Percentiles rank a stretch among this genome's conserved stretches.
Evolutionary conservation across 2,797 vertebrate genomes (phyloP).

Genomic region (Bradypus variegatus): DNA sequence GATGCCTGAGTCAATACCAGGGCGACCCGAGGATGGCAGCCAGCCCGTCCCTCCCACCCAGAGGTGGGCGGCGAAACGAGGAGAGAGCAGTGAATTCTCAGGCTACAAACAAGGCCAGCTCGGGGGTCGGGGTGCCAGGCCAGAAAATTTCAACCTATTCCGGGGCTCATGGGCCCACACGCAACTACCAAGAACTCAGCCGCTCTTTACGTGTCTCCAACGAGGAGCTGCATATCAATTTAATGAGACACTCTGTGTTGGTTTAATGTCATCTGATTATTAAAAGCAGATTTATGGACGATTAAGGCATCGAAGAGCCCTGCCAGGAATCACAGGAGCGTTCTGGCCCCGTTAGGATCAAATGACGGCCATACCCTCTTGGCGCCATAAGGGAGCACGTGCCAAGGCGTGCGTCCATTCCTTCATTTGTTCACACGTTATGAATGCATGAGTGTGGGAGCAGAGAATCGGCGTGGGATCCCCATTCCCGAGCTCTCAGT

Average conservation of each 20-base stretch:
- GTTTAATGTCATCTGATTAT: conserved; percentile 14
- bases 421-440: accelerated
- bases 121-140: background rate
- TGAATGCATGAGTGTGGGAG: accelerated
- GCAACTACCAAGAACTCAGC: background rate
- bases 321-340: accelerated
- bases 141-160: background rate
- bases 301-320: background rate
- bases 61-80: conserved; percentile 43
- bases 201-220: background rate
- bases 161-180: accelerated
- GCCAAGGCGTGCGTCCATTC: accelerated
- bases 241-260: conserved; percentile 24
- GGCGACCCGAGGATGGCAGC: background rate
- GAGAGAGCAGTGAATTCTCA: conserved; percentile 21
- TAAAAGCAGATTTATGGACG: conserved; percentile 4
- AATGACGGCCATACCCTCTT: background rate
- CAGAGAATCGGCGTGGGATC: accelerated
- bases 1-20: conserved; percentile 10
- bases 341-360: accelerated
- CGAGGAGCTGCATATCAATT: conserved; percentile 30
- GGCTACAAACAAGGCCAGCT: conserved; percentile 19
- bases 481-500: accelerated
- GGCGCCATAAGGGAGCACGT: background rate
- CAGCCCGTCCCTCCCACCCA: background rate